phyloP scores from a whole-genome alignment of 1,140 invertebrate species.

The Paracyclopina nana region DNA sequence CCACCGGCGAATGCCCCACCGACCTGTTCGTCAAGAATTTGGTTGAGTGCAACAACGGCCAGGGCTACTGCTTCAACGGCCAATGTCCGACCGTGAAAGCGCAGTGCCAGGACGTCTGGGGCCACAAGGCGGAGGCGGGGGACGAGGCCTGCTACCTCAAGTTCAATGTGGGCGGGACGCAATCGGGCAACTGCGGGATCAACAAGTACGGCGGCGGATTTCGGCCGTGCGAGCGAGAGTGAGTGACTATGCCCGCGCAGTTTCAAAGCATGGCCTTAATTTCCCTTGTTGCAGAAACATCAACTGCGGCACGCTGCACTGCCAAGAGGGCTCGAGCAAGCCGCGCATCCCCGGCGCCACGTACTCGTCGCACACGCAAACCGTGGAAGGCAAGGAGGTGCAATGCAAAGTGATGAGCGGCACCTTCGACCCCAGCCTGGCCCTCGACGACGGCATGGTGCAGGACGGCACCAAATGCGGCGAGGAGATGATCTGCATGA shows the following conservation, averaged over 20 bases:
- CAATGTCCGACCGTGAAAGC: slow-evolving; percentile 62
- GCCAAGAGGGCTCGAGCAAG: slow-evolving; percentile 55
- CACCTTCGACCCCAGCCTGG: slow-evolving; percentile 39
- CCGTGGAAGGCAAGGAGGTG: slow-evolving; percentile 11
- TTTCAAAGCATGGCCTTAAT: background rate
- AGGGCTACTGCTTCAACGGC: slow-evolving; percentile 73
- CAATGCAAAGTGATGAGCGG: slow-evolving; percentile 41
- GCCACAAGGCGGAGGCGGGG: slow-evolving; percentile 46
- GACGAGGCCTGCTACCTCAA: slow-evolving; percentile 72
- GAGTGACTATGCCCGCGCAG: slow-evolving; percentile 28
- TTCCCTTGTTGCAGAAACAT: slow-evolving; percentile 42
- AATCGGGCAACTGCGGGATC: slow-evolving; percentile 77
- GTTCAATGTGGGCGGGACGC: slow-evolving; percentile 80
- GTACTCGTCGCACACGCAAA: slow-evolving; percentile 16
- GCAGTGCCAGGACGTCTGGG: slow-evolving; percentile 82
- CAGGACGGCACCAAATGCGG: slow-evolving; percentile 77
- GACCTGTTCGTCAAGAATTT: slow-evolving; percentile 83
- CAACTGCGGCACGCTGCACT: slow-evolving; percentile 69
- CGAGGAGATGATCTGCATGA: slow-evolving; percentile 67
- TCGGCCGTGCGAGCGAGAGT: slow-evolving; percentile 60
- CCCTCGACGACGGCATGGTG: slow-evolving; percentile 51
- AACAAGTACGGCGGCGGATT: slow-evolving; percentile 52
- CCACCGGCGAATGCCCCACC: slow-evolving; percentile 58
- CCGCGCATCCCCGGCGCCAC: slow-evolving; percentile 29
- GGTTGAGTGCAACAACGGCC: slow-evolving; percentile 43